Conservation (phyloP, 2,888 invertebrate species). For the Lasioglossum morio region DNA sequence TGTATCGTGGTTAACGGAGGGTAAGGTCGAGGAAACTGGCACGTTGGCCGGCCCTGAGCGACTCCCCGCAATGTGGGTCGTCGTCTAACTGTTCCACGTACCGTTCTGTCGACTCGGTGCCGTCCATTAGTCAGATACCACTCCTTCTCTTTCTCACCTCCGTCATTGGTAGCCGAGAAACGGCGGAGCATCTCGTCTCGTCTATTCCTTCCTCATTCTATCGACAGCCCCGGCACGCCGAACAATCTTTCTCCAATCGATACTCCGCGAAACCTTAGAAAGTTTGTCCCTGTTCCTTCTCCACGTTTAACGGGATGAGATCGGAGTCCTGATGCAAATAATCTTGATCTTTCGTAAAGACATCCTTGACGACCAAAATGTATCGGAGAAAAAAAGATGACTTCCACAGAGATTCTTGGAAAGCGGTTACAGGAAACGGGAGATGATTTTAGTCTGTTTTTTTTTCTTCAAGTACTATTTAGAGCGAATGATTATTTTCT, state of each 20-base stretch:
- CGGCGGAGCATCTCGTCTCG: slow-evolving; percentile 18
- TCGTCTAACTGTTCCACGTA: slow-evolving; percentile 84
- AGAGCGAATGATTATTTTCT: not conserved
- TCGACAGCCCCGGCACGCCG: slow-evolving; percentile 13
- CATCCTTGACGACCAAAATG: not conserved
- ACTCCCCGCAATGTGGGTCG: slow-evolving; percentile 82
- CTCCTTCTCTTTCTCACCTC: slow-evolving; percentile 53
- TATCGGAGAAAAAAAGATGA: not conserved
- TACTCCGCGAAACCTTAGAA: slow-evolving; percentile 47
- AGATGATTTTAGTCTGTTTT: not conserved
- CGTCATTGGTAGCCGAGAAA: slow-evolving; percentile 27
- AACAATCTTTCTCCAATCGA: slow-evolving; percentile 44
- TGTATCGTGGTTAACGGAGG: slow-evolving; percentile 53
- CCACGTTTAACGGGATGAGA: slow-evolving; percentile 8
- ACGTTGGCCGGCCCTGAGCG: slow-evolving; percentile 81
- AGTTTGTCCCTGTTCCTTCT: slow-evolving; percentile 49
- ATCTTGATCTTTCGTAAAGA: not conserved
- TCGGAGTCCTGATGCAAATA: not conserved
- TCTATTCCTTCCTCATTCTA: slow-evolving; percentile 45
- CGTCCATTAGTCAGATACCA: slow-evolving; percentile 65
- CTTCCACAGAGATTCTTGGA: not conserved
- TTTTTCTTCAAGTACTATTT: not conserved
- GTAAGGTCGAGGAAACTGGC: slow-evolving; percentile 81
- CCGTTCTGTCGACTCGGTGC: slow-evolving; percentile 79
- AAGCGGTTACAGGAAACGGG: not conserved